Evolutionary conservation across 2,888 invertebrate species (phyloP), one percentile per base, ranked within the genome.

Genomic region (Camptogramma bilineatum): DNA sequence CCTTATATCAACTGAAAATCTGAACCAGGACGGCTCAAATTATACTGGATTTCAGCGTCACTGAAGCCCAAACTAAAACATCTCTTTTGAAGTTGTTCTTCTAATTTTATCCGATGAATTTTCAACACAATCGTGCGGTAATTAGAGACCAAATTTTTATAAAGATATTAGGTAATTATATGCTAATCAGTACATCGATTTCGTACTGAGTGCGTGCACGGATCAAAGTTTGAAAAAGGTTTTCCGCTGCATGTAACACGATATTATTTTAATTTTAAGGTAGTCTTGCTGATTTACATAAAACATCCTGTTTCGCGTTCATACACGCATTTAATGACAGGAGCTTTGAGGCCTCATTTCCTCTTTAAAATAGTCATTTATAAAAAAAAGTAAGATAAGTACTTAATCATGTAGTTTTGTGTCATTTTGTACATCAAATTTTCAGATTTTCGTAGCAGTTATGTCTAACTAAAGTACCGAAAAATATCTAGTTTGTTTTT

Each of bases 211-310:
- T 61, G 59, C 44, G 59, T 65, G 65, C 67, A 62, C 63, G 59
- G 69, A 66, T 65, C 69, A 64, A 71, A 58, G 65, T 64, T 66
- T 55, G 59, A 50, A 57, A 64, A 55, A 64, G 67, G 67, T 71
- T 68, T 66, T 64, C 58, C 62, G 67, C 62, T 55, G 53, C 53
- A 53, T 50, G 62, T 54, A 57, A 59, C 57, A 58, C 57, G 54
- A 66, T 62, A 61, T 48, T 65, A 52, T 48, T 66, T 47, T 56
- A 63, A 63, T 39, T 65, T 65, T 62, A 66, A 69, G 62, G 66
- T 66, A 58, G 63, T 57, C 51, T 53, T 55, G 63, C 50, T 54
- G 54, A 71, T 71, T 68, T 61, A 62, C 63, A 69, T 55, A 61
- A 51, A 52, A 66, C 65, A 61, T 65, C 57, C 65, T 52, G 61